These are phyloP conservation scores for Erythrocercus mccallii DNA, from an alignment of 2,113 vertebrate genomes.

Conservation along the genomic window DNA sequence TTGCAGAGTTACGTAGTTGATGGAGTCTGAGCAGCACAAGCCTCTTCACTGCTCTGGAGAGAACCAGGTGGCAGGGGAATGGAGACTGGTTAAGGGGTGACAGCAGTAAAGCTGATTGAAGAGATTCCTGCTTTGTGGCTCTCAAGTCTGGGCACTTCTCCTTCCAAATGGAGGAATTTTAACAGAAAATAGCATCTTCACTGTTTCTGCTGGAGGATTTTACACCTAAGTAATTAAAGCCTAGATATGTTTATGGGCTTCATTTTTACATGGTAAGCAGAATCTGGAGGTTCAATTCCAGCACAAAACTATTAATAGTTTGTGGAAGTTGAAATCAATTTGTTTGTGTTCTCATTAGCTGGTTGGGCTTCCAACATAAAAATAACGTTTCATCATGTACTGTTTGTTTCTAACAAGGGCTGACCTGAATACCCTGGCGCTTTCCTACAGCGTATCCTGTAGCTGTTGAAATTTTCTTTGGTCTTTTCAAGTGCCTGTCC, in stretches of 20 bases:
- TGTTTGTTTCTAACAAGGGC: not conserved
- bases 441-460: conserved; percentile 31
- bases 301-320: not conserved
- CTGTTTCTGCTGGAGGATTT: not conserved
- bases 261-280: not conserved
- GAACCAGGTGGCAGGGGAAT: not conserved
- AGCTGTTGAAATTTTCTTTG: not conserved
- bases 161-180: not conserved
- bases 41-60: not conserved
- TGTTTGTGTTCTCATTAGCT: not conserved
- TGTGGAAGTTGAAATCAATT: not conserved
- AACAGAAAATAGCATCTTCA: not conserved
- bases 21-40: not conserved
- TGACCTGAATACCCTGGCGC: not conserved
- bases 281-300: not conserved
- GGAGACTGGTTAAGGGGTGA: not conserved
- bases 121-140: not conserved
- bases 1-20: not conserved
- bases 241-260: not conserved
- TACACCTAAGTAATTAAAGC: not conserved
- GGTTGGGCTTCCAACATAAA: not conserved
- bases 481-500: not conserved
- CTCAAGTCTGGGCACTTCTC: not conserved
- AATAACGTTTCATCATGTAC: not conserved
- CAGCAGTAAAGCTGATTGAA: not conserved